Percentiles rank a stretch among this genome's conserved stretches.
Evolutionary conservation across 2,797 vertebrate species (phyloP).

Genomic region (Adrianichthys oophorus): DNA sequence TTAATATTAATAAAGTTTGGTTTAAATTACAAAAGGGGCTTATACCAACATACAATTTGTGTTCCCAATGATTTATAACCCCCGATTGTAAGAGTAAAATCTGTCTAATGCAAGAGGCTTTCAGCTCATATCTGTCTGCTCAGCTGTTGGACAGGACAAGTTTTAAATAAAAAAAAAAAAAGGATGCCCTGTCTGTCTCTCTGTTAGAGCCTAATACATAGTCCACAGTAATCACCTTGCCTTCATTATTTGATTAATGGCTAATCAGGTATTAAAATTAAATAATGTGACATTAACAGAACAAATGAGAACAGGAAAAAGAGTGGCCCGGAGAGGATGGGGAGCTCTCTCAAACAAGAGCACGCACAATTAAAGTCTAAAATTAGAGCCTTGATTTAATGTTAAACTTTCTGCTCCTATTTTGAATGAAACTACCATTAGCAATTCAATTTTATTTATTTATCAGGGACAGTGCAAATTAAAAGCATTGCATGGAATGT

Average conservation of each 20-base stretch:
- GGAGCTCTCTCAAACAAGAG: constrained; percentile 68
- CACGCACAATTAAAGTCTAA: constrained; percentile 77
- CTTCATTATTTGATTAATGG: constrained; percentile 77
- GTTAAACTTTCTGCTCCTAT: constrained; percentile 77
- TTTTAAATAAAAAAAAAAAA: too few relatives aligned
- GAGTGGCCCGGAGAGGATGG: constrained; percentile 53
- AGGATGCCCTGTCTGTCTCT: constrained; percentile 12
- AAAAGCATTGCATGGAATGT: too few relatives aligned
- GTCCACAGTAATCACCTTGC: constrained; percentile 48
- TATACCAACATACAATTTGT: too few relatives aligned
- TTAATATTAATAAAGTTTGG: too few relatives aligned
- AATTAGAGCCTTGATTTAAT: constrained; percentile 83
- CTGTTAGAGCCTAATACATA: constrained; percentile 21
- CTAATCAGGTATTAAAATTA: constrained; percentile 84
- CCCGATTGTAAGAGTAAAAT: too few relatives aligned
- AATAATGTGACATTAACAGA: constrained; percentile 69
- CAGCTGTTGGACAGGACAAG: too few relatives aligned
- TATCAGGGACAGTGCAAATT: too few relatives aligned
- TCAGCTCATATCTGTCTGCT: too few relatives aligned
- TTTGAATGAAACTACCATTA: constrained; percentile 66
- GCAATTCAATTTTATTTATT: constrained; percentile 1
- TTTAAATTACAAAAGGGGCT: too few relatives aligned
- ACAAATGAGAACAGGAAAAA: constrained; percentile 79
- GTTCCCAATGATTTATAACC: too few relatives aligned
- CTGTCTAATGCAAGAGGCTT: too few relatives aligned